Base-by-base conservation (phyloP, 1,140 invertebrate species). In the Wiebesia pumilae region DNA sequence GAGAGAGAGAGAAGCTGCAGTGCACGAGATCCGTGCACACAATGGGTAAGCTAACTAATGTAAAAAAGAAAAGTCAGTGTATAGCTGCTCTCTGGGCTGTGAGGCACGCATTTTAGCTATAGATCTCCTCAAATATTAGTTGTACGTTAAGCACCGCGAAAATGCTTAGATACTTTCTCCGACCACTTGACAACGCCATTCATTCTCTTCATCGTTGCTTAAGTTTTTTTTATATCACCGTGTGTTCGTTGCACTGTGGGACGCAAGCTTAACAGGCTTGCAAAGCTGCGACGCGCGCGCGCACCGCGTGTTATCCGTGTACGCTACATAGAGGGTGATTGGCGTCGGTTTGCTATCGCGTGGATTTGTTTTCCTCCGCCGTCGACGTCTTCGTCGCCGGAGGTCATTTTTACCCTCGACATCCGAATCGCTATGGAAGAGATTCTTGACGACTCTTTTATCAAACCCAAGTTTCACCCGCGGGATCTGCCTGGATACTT, bases 381-480 rank as follows among this genome's bases (percentile, higher is more conserved):
- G 78, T 38, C 58, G 10, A 0, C 47, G 78, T 38, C 33, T 4
- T 40, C 51, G 19, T 62, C n/a, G 0, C 0, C 80, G 62, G 21
- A 51, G 43, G 9, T n/a, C 27, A 16, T 43, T 43, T 21, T 62
- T 62, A 27, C 24, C 62, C n/a, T 30, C 47, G 21, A 16, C 12
- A 14, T 24, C 7, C 54, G 33, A 54, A 30, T 62, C 40, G 80
- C 54, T 24, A 91, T 91, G 91, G 90, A 91, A 51, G 88, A 90
- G 78, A 84, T 89, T 58, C 88, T 90, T 62, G 90, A 91, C 51
- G 87, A 91, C 58, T 91, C 90, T 10, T 89, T 91, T 47, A 89
- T 88, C 78, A 90, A 90, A 73, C 35, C 88, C 0, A 91, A 90
- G 88, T 89, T 89, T 47, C 38, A 84, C 30, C 87, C 89, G 3